phyloP scores from a whole-genome alignment of 2,888 invertebrate genomes.

The Stenolophus ochropezus region DNA sequence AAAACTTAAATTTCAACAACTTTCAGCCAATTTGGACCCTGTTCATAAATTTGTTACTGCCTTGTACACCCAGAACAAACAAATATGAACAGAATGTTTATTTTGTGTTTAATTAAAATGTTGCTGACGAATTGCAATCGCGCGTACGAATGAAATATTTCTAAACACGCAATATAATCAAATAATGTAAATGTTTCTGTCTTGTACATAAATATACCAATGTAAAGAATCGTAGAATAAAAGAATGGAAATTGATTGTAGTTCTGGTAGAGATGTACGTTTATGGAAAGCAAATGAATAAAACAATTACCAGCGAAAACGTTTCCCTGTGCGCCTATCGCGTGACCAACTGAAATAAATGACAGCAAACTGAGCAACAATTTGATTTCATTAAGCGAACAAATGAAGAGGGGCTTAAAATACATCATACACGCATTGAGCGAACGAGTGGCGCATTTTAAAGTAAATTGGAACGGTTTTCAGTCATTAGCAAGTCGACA shows the following conservation, averaged over 20 bases:
- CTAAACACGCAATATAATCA: no score
- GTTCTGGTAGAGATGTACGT: no score
- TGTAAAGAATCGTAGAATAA: no score
- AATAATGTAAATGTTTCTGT: no score
- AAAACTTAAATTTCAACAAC: conserved; percentile 21
- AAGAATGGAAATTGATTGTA: no score
- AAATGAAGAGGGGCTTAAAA: conserved; percentile 15
- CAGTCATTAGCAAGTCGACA: conserved; percentile 35
- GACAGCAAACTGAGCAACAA: conserved; percentile 22
- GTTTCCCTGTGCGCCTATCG: background rate
- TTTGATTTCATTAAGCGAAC: conserved; percentile 18
- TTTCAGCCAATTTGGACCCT: background rate
- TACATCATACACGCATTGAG: conserved; percentile 1
- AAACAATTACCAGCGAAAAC: background rate
- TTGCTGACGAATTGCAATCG: no score
- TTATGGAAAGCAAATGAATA: no score
- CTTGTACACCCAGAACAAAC: background rate
- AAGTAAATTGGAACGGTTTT: conserved; percentile 28
- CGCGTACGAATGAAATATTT: no score
- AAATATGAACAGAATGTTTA: background rate
- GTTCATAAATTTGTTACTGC: conserved; percentile 7
- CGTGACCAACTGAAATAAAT: background rate
- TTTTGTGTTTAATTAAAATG: background rate
- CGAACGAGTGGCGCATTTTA: conserved; percentile 21
- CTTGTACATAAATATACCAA: no score